phyloP scores from a whole-genome alignment of 2,797 vertebrate genomes.

The Petrocephalus schoutedeni region DNA sequence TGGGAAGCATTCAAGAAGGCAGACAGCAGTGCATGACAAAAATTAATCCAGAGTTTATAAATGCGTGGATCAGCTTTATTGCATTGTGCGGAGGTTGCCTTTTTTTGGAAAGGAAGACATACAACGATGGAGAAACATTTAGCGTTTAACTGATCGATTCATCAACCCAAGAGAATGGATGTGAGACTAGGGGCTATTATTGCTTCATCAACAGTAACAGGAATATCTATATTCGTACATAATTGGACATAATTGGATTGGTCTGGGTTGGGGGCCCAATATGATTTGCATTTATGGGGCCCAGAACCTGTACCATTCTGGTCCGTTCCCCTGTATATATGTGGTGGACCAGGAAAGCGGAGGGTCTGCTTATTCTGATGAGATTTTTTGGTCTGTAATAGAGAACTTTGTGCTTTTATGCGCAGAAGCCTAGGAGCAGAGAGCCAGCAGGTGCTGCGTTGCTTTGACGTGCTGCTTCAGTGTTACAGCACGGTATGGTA shows the following conservation, averaged over 20 bases:
- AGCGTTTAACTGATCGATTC: background rate
- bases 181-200: background rate
- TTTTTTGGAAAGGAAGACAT: background rate
- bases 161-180: background rate
- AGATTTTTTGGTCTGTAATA: background rate
- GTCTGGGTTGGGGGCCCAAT: background rate
- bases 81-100: background rate
- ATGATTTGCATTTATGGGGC: background rate
- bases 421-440: background rate
- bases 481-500: background rate
- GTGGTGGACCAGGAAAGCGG: background rate
- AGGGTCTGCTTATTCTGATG: background rate
- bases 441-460: background rate
- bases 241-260: background rate
- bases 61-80: background rate
- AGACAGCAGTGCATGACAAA: background rate
- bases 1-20: background rate
- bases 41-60: background rate
- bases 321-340: background rate
- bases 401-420: background rate
- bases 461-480: background rate
- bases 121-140: background rate
- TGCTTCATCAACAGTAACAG: background rate
- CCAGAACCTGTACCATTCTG: background rate
- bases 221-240: background rate